Base-by-base conservation (phyloP, 92 coral and sea anemone genomes). In the Palythoa caribaeorum region DNA sequence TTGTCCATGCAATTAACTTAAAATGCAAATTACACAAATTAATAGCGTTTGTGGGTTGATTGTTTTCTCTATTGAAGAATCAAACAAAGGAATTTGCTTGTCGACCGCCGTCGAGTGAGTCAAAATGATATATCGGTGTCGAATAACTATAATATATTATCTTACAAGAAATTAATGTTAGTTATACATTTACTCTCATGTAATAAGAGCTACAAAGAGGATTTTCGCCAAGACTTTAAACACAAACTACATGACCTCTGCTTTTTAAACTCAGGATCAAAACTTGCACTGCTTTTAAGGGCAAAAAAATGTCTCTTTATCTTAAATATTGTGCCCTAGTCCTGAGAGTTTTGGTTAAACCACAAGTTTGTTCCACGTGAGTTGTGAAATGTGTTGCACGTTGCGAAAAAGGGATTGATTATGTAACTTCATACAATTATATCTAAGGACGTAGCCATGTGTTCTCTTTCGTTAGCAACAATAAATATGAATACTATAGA, bases 21-120 rank as follows among this genome's bases (percentile, higher is more conserved):
- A 79, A 66, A 81, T 81, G 86, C 73, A 81, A 81, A 81, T 81
- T 81, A 48, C 76, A 66, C 76, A 44, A 81, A 48, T 63, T 55
- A 55, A 54, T 81, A 51, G 62, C 86, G 76, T 66, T 81, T 81
- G 60, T 65, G 57, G 38, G 48, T 81, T 44, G 12, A 44, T 81
- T 66, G 83, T 65, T 38, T 65, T 80, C 39, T 63, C 40, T 80
- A 66, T 81, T 65, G 76, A 79, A 69, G 54, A 44, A 66, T 47
- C 14, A 65, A 81, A 65, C 86, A 81, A 81, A 81, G 21, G 86
- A 9, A 21, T 81, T 81, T 81, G 62, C 66, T 81, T 81, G 47
- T 28, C 38, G 63, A 81, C 8, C 76, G 66, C 86, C 86, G 76
- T 76, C 76, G 35, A 68, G 75, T 81, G 86, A 5, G 86, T 3